phyloP scores from a whole-genome alignment of 2,113 vertebrate genomes.

The human (Homo sapiens) region DNA sequence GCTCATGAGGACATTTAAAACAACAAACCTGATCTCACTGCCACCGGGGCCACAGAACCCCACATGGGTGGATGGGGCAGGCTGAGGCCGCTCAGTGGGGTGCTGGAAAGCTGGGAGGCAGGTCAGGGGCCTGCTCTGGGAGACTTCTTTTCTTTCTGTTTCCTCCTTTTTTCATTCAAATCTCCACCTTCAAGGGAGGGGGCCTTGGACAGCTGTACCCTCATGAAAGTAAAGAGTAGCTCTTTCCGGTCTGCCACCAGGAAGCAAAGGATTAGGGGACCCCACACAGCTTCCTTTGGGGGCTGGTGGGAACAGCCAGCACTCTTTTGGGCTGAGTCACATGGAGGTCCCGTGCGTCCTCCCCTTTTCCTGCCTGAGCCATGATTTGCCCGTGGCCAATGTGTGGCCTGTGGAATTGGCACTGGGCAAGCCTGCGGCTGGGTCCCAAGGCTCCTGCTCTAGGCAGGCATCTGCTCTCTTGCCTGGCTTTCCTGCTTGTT shows the following conservation, averaged over 20 bases:
- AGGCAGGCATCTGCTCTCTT: not conserved
- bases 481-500: not conserved
- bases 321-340: not conserved
- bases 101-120: not conserved
- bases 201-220: not conserved
- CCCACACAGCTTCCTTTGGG: not conserved
- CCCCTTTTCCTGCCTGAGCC: not conserved
- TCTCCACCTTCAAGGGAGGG: not conserved
- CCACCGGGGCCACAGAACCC: too few relatives aligned
- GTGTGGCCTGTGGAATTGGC: not conserved
- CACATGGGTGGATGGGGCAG: not conserved
- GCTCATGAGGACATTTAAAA: not conserved
- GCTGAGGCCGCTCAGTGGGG: not conserved
- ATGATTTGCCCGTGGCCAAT: not conserved
- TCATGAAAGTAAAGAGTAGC: not conserved
- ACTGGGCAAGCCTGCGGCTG: fast-evolving
- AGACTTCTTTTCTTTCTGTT: not conserved
- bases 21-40: not conserved
- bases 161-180: not conserved
- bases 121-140: too few relatives aligned
- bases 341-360: fast-evolving
- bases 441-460: not conserved
- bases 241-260: not conserved
- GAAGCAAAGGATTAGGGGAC: not conserved
- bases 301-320: not conserved